phyloP scores from a whole-genome alignment of 1,140 invertebrate species.

The Eueides isabella region DNA sequence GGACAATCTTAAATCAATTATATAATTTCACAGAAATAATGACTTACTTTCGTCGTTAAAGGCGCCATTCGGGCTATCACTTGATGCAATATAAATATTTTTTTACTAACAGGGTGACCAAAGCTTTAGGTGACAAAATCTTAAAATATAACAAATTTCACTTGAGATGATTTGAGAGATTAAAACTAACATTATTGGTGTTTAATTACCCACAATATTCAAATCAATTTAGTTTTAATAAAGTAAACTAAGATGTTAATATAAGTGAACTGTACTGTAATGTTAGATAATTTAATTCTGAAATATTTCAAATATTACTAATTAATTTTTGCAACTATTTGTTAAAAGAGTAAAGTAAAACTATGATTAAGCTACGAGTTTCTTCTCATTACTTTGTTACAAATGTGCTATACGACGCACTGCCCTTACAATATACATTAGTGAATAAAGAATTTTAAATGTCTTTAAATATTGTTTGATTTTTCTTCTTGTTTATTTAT shows the following conservation, averaged over 20 bases:
- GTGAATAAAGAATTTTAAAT: slow-evolving; percentile 10
- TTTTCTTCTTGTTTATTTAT: background rate
- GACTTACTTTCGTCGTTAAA: background rate
- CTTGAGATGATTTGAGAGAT: background rate
- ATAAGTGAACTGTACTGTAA: slow-evolving; percentile 2
- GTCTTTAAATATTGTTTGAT: background rate
- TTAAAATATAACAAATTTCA: background rate
- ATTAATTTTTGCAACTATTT: background rate
- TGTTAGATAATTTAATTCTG: slow-evolving; percentile 5
- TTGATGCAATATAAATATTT: slow-evolving; percentile 1
- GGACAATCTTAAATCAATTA: background rate
- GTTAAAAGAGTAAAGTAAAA: background rate
- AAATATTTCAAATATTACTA: slow-evolving; percentile 5
- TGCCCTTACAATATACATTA: slow-evolving; percentile 12
- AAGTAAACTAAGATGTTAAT: slow-evolving; percentile 1
- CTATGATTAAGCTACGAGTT: background rate
- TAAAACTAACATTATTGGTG: background rate
- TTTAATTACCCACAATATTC: background rate
- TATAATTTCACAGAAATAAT: background rate
- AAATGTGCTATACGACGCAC: slow-evolving; percentile 16
- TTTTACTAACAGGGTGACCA: slow-evolving; percentile 20
- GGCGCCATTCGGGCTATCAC: background rate
- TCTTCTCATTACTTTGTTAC: slow-evolving; percentile 5
- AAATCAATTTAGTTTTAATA: background rate
- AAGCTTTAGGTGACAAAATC: slow-evolving; percentile 13